Evolutionary conservation across 2,797 vertebrate genomes (phyloP).

Genomic region (Masticophis lateralis): DNA sequence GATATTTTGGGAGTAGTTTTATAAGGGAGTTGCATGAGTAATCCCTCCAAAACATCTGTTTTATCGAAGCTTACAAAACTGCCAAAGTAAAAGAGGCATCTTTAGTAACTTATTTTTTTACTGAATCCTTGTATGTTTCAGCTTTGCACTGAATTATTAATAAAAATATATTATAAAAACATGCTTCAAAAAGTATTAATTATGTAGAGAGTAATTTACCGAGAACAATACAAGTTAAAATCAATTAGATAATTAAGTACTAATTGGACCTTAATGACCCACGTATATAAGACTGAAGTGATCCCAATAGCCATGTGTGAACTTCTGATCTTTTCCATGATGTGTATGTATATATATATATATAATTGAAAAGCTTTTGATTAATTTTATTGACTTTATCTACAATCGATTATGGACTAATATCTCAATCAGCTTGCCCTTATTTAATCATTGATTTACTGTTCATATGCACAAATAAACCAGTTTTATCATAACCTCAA

Average conservation of each 20-base stretch:
- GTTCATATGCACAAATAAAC: not conserved
- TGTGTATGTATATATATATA: not conserved
- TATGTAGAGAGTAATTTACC: not conserved
- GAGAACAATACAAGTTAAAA: not conserved
- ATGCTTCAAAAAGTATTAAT: not conserved
- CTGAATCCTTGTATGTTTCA: not conserved
- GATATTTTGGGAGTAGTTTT: not conserved
- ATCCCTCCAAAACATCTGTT: slow-evolving; percentile 10
- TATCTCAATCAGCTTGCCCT: not conserved
- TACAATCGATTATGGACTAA: not conserved
- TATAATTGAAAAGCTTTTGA: not conserved
- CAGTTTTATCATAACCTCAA: not conserved
- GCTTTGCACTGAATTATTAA: not conserved
- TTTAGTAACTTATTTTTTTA: not conserved
- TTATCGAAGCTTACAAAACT: not conserved
- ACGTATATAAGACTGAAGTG: rapidly evolving
- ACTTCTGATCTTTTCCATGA: not conserved
- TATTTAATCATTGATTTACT: not conserved
- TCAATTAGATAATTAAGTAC: not conserved
- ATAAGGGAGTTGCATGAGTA: not conserved
- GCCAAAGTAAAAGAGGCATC: not conserved
- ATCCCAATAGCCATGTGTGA: not conserved
- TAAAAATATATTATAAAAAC: not conserved
- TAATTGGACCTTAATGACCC: not conserved
- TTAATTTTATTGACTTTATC: not conserved